These are phyloP conservation scores for Ormyrus nitidulus DNA, from an alignment of 2,888 invertebrate genomes.

Conservation along the genomic window DNA sequence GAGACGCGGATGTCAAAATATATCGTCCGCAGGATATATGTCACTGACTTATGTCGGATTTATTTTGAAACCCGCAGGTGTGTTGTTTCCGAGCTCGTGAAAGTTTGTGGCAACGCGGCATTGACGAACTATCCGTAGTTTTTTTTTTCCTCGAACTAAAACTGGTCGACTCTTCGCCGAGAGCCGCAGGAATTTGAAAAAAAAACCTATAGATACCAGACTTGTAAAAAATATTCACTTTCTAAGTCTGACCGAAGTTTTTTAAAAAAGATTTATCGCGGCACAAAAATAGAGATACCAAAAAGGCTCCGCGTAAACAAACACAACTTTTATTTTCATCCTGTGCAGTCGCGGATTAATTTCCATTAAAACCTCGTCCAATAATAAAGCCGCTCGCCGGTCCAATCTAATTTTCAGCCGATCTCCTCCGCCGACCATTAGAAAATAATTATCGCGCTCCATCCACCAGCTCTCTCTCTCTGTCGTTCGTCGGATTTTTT, in stretches of 20 bases:
- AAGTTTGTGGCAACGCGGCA: slow-evolving; percentile 13
- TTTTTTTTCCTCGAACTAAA: background rate
- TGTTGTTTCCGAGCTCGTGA: slow-evolving; percentile 13
- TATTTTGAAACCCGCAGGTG: slow-evolving; percentile 38
- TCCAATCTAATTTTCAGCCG: too few species aligned
- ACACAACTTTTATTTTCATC: background rate
- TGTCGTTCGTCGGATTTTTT: background rate
- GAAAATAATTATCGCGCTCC: slow-evolving; percentile 16
- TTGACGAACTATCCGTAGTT: background rate
- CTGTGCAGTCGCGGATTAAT: background rate
- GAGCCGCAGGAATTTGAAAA: background rate
- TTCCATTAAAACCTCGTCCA: background rate
- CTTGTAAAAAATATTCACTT: too few species aligned
- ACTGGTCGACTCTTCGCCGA: too few species aligned
- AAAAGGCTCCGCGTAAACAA: too few species aligned
- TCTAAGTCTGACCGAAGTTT: too few species aligned
- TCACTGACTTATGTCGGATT: slow-evolving; percentile 31
- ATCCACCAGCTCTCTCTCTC: background rate
- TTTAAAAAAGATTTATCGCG: too few species aligned
- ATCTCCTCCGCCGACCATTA: background rate
- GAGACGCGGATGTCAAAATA: slow-evolving; percentile 38
- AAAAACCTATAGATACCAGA: background rate
- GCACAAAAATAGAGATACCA: too few species aligned
- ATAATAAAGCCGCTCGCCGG: too few species aligned
- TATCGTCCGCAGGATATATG: slow-evolving; percentile 31